Base-by-base conservation (phyloP, 2,888 invertebrate genomes). In the Acrobasis repandana region DNA sequence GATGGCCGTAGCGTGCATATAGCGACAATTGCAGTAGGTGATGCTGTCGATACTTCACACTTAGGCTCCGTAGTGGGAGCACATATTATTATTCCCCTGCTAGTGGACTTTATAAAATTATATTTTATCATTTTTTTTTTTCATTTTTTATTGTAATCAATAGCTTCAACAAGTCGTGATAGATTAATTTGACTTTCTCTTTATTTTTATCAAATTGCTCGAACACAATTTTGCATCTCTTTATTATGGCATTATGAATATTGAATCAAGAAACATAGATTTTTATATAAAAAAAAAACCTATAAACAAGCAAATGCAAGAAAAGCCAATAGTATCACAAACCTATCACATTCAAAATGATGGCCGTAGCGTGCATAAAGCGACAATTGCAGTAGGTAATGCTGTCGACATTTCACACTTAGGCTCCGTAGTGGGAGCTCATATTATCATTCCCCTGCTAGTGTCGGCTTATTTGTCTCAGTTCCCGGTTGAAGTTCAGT, bases 1-100 rank as follows among this genome's bases (percentile, higher is more conserved):
- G 56, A 61, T 49, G 10, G 56, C 57, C n/a, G 46, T 51, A 54
- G 60, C 78, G 76, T 79, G 79, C 50, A 69, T 70, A 80, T 85
- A 83, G 83, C 83, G 73, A 75, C 81, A 84, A 83, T 86, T 81
- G 80, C 77, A 67, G 65, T 64, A 28, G 28, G 28, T 71, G 71
- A 74, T 70, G 72, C 69, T 70, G 72, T 69, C 75, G 71, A 74
- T 76, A 75, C 76, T 80, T 80, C 76, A 80, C 79, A 82, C 79
- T 74, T 71, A 65, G 68, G 62, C 65, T 64, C 64, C 59, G 70
- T 70, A 72, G 71, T 68, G 71, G 66, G 70, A 72, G 71, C 70
- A 70, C 66, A 38, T 49, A 58, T 58, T 52, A 34, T 14, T 46
- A 15, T 46, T 38, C 36, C 18, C 15, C 9, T 50, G 34, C 10